These are phyloP conservation scores for Charadrius vociferus DNA, from an alignment of 2,113 vertebrate species.

Conservation along the genomic window DNA sequence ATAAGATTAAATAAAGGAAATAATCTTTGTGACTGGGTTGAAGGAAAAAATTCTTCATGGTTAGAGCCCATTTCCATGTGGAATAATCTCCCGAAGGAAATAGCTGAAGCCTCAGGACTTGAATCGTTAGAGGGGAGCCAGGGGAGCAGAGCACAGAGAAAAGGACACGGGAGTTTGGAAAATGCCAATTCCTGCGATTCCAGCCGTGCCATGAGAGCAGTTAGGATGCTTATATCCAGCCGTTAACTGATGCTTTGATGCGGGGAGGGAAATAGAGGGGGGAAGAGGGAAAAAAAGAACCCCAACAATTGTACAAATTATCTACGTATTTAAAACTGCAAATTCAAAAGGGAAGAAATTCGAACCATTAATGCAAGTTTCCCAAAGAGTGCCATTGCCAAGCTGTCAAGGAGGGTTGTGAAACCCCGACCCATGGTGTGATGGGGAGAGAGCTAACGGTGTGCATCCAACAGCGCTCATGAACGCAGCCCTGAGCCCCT, in stretches of 20 bases:
- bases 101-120: background rate
- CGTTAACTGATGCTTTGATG: background rate
- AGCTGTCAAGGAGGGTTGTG: background rate
- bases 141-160: background rate
- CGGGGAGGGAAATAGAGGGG: background rate
- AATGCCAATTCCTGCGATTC: background rate
- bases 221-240: background rate
- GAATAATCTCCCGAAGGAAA: background rate
- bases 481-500: background rate
- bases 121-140: background rate
- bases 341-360: background rate
- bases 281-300: background rate
- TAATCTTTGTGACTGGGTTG: background rate
- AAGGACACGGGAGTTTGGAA: background rate
- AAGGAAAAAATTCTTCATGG: background rate
- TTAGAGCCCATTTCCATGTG: background rate
- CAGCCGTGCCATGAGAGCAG: background rate
- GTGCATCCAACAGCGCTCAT: background rate
- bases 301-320: background rate
- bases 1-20: constrained; percentile 29
- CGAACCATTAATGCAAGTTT: background rate
- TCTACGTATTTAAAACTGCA: background rate
- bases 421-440: background rate
- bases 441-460: background rate
- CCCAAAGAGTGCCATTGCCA: background rate